Conservation (phyloP, 2,113 vertebrate genomes). For the Phalacrocorax carbo region DNA sequence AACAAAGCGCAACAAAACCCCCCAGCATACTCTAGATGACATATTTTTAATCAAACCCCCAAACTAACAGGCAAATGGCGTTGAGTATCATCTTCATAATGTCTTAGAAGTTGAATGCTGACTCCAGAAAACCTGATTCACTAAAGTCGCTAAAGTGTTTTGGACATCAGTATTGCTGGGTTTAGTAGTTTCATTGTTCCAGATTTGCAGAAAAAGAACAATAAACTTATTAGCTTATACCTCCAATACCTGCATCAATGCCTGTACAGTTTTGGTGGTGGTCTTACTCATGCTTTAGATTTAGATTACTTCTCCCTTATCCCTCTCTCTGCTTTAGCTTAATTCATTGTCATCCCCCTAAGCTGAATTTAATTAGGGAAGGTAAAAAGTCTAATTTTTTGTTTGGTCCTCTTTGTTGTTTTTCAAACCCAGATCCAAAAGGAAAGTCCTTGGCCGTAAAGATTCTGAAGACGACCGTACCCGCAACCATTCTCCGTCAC, state of each 20-base stretch:
- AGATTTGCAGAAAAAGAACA: conserved; percentile 15
- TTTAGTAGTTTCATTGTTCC: not conserved
- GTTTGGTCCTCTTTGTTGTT: not conserved
- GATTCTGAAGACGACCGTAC: conserved; percentile 92
- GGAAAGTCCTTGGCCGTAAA: conserved; percentile 93
- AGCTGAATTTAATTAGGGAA: not conserved
- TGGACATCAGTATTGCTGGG: not conserved
- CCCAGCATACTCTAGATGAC: not conserved
- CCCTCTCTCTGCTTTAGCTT: not conserved
- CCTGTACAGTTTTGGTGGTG: conserved; percentile 21
- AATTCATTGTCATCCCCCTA: conserved; percentile 5
- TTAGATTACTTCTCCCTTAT: not conserved
- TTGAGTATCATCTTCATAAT: not conserved
- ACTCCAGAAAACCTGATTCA: not conserved
- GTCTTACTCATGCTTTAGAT: conserved; percentile 2
- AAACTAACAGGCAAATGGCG: not conserved
- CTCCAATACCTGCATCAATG: not conserved
- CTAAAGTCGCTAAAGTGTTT: not conserved
- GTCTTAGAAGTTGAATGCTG: not conserved
- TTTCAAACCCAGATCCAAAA: conserved; percentile 86
- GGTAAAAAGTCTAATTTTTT: not conserved
- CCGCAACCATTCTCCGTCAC: conserved; percentile 81
- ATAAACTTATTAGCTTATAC: not conserved
- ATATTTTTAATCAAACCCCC: not conserved
- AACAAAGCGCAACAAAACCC: not conserved